phyloP scores from a whole-genome alignment of 2,797 vertebrate genomes.

The Astyanax mexicanus region DNA sequence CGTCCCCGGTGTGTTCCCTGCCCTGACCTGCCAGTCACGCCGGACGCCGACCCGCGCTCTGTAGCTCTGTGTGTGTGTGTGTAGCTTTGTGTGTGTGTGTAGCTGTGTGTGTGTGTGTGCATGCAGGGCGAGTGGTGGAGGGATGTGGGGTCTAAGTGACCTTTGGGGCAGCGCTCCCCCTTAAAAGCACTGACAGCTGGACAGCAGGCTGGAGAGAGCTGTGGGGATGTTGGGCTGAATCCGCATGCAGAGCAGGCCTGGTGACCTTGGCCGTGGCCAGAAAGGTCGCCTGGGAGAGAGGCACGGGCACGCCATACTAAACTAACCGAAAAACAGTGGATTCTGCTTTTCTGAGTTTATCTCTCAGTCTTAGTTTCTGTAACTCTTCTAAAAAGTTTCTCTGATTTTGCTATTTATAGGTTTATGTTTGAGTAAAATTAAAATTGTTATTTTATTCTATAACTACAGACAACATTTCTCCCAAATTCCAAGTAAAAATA shows the following conservation, averaged over 20 bases:
- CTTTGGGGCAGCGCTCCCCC: constrained; percentile 47
- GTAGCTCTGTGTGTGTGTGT: constrained; percentile 11
- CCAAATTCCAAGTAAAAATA: too few relatives aligned
- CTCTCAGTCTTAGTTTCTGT: not conserved
- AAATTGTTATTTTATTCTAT: too few relatives aligned
- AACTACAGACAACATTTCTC: too few relatives aligned
- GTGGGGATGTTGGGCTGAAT: constrained; percentile 37
- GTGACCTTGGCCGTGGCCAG: constrained; percentile 55
- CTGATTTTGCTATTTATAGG: too few relatives aligned
- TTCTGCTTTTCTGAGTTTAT: constrained; percentile 4
- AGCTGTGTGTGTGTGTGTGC: not conserved
- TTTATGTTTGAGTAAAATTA: too few relatives aligned
- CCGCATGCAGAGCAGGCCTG: constrained; percentile 51
- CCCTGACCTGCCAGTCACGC: constrained; percentile 50
- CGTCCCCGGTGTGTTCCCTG: constrained; percentile 36
- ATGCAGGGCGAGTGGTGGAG: constrained; percentile 11
- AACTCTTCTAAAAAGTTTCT: not conserved
- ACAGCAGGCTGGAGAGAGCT: constrained; percentile 52
- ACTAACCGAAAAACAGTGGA: constrained; percentile 10
- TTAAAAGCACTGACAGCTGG: constrained; percentile 57
- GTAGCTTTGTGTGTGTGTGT: constrained; percentile 1
- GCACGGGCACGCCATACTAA: constrained; percentile 38
- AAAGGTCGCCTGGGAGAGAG: constrained; percentile 50
- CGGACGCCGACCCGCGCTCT: constrained; percentile 15
- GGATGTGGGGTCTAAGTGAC: constrained; percentile 38